Base-by-base conservation (phyloP, 2,888 invertebrate species). In the Apantesis nais region DNA sequence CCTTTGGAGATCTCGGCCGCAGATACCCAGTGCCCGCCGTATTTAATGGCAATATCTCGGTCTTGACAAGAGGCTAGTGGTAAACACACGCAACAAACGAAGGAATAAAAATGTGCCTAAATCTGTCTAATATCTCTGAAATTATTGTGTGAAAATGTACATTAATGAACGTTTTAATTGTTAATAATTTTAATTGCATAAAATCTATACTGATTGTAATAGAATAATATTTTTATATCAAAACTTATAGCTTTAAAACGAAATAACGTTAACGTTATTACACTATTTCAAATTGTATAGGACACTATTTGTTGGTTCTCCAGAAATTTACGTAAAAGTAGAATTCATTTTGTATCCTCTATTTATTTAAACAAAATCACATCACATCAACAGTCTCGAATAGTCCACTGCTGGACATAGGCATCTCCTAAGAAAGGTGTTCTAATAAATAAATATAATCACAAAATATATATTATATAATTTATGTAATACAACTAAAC, bases 11-110 rank as follows among this genome's bases (percentile, higher is more conserved):
- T 58, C 58, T 58, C 58, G 58, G 29, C 58, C 58, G 25, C 29
- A 16, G 58, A 58, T 58, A 55, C 5, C 29, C 16, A 58, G 58
- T 58, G 7, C 29, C 29, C 29, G 58, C 29, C 29, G 58, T 29
- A 58, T 58, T 58, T 58, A 58, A 29, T 58, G 29, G 58, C 29
- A 16, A 16, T 58, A 58, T 58, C 29, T 58, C 58, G 58, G 58
- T 29, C 58, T 29, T 29, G 58, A 58, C 29, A 16, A 58, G 58
- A 58, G 58, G 16, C 29, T 16, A 16, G 25, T 29, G 7, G 29
- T 58, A 58, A 29, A 58, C 58, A 58, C 58, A 29, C 29, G 58
- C 5, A 29, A 58, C 29, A 16, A 29, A 29, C 29, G 58, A 16
- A 1, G 2, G 58, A 12, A 58, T 58, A 8, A 58, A 55, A 29